Evolutionary conservation across 2,888 invertebrate species (phyloP), one percentile per base, ranked within the genome.

Genomic region (Aporophyla lueneburgensis): DNA sequence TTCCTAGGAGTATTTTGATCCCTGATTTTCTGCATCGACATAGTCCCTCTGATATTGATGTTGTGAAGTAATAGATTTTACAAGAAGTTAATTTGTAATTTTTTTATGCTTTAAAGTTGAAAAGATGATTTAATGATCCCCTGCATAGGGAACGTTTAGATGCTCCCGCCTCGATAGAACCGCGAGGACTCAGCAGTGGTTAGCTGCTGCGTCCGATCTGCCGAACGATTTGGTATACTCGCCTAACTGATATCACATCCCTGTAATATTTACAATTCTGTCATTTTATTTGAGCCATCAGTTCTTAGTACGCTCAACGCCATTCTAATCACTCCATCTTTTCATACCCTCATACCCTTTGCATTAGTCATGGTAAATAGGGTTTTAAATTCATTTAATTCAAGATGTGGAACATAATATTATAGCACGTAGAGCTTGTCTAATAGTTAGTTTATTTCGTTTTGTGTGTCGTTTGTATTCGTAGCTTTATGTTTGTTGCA

Each of bases 41-140:
- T 95, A 96, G 96, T 92, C 94, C 94, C 95, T 94, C 93, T 92
- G 92, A 94, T 94, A 95, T 96, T 94, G 96, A 93, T 96, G 96
- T 96, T 96, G 96, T 96, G 93, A 91, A 93, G 93, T 95, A 93
- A 94, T 94, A 92, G 92, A 89, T 91, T 91, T 94, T 92, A 90
- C 92, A 91, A 90, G 88, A 89, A 92, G 86, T 93, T 91, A 87
- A 90, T 91, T 91, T 93, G 91, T 94, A 92, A 91, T 93, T 91
- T 93, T 90, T 93, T 92, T 93, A 90, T 91, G 94, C 94, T 94
- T 76, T 94, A 91, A 86, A 86, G 88, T 90, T 90, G 85, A 84
- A 89, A 86, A 90, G 87, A 91, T 91, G 91, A 92, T 92, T 91
- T 93, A 87, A 90, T 90, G 90, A 90, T 87, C 91, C 93, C 93